A percentile compares a stretch with the other conserved stretches of the same genome.
These are phyloP conservation scores for Sphaerodactylus townsendi DNA, from an alignment of 2,113 vertebrate species.

Conservation along the genomic window DNA sequence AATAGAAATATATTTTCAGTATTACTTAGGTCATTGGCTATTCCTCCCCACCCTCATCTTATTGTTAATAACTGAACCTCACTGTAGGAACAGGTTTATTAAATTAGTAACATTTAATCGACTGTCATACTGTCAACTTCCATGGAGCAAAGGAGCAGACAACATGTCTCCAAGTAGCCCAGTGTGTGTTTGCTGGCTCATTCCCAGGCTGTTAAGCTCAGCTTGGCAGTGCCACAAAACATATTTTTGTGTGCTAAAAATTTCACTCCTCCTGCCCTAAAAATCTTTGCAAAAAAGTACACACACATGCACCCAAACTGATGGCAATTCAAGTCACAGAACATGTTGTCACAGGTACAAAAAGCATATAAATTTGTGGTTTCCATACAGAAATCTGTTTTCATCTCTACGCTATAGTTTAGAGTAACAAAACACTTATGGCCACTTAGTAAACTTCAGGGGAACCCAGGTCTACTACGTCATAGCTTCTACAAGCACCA, in stretches of 20 bases:
- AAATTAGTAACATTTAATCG: constrained; percentile 75
- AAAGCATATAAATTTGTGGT: constrained; percentile 69
- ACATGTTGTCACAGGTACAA: constrained; percentile 72
- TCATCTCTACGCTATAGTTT: constrained; percentile 56
- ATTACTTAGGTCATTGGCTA: constrained; percentile 59
- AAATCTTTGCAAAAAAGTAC: constrained; percentile 41
- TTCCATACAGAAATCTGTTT: constrained; percentile 64
- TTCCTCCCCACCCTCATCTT: constrained; percentile 27
- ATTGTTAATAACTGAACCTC: constrained; percentile 48
- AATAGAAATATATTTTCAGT: constrained; percentile 51
- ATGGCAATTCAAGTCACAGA: constrained; percentile 67
- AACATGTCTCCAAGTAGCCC: constrained; percentile 49
- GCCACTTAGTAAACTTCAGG: no score
- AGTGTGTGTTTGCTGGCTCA: constrained; percentile 32
- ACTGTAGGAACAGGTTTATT: constrained; percentile 64
- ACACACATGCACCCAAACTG: constrained; percentile 24
- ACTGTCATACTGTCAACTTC: constrained; percentile 59
- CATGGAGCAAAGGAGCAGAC: constrained; percentile 42
- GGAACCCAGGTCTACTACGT: no score
- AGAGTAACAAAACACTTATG: no score
- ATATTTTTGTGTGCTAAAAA: constrained; percentile 47
- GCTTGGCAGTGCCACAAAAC: constrained; percentile 38
- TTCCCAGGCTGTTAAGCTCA: constrained; percentile 40
- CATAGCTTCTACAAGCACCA: no score
- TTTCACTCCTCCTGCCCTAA: constrained; percentile 38